Evolutionary conservation across 2,113 vertebrate genomes (phyloP), one percentile per base, ranked within the genome.

Genomic region (Limnothrissa miodon): DNA sequence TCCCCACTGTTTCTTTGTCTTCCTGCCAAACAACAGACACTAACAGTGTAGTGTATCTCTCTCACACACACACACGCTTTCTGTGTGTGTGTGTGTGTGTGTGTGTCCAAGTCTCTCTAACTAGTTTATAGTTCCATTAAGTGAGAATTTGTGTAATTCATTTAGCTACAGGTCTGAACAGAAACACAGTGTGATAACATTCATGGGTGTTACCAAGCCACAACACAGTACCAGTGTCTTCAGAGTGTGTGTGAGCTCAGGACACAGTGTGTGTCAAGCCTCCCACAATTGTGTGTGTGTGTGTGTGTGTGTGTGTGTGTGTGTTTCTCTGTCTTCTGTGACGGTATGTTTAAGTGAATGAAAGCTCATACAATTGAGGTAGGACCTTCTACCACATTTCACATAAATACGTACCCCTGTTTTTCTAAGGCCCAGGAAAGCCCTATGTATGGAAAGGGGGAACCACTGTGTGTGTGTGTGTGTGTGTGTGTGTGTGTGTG

Each of bases 21-120:
- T 79, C 17, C 78, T 78, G 78, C 87, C 85, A 88, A 86, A 74
- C 13, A 23, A 29, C 70, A 48, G 87, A 45, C 81, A 85, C 80
- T 83, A 85, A 88, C 13, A 46, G 8, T 7, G 45, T 17, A 13
- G 3, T 48, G 1, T 48, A 10, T 48, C 46, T 48, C 46, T 48
- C 46, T 48, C 46, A 15, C 46, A 15, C 46, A 2, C 46, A 15
- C 46, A 15, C 46, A 15, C 46, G 13, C 46, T 48, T 15, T 48
- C 46, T 48, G 10, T 48, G 9, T 48, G 46, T 48, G 9, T 48
- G 46, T 48, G 15, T 48, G 10, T 86, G 80, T 45, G 66, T 53
- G 53, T 81, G 25, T 78, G 42, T 79, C 80, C 70, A 48, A 82
- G 80, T 84, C 81, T 78, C 81, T 45, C 39, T 78, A 82, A 86